phyloP scores from a whole-genome alignment of 2,113 vertebrate species.

The Bombycilla garrulus region DNA sequence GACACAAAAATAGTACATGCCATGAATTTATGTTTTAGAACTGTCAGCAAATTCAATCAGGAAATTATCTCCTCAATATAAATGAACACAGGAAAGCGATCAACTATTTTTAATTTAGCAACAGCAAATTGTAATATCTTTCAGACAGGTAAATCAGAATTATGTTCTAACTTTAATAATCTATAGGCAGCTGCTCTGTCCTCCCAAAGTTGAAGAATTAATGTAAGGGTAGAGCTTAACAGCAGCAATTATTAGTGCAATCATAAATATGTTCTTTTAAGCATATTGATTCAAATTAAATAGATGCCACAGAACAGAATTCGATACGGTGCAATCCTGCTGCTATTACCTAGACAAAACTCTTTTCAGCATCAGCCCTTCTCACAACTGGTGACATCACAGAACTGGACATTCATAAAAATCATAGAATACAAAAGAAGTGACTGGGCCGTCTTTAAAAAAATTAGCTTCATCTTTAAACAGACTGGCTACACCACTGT shows the following conservation, averaged over 20 bases:
- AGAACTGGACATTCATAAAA: not conserved
- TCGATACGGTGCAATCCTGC: not conserved
- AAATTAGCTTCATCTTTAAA: not conserved
- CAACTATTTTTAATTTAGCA: slow-evolving; percentile 35
- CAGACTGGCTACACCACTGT: not conserved
- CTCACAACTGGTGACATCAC: not conserved
- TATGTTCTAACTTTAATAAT: not conserved
- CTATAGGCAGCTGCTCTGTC: not conserved
- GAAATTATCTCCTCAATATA: not conserved
- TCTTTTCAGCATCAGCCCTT: not conserved
- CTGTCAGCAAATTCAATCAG: slow-evolving; percentile 10
- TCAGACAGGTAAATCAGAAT: slow-evolving; percentile 12
- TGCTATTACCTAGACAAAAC: not conserved
- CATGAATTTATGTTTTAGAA: not conserved
- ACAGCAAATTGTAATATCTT: not conserved
- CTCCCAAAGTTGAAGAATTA: not conserved
- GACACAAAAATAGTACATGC: not conserved
- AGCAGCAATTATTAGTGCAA: not conserved
- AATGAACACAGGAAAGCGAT: slow-evolving; percentile 9
- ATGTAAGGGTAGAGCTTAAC: not conserved
- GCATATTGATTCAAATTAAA: not conserved
- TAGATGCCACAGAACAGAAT: not conserved
- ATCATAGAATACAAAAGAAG: not conserved
- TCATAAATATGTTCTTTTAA: not conserved
- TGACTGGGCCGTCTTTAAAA: not conserved